Evolutionary conservation across 2,113 vertebrate species (phyloP).

Genomic region (Panthera uncia): DNA sequence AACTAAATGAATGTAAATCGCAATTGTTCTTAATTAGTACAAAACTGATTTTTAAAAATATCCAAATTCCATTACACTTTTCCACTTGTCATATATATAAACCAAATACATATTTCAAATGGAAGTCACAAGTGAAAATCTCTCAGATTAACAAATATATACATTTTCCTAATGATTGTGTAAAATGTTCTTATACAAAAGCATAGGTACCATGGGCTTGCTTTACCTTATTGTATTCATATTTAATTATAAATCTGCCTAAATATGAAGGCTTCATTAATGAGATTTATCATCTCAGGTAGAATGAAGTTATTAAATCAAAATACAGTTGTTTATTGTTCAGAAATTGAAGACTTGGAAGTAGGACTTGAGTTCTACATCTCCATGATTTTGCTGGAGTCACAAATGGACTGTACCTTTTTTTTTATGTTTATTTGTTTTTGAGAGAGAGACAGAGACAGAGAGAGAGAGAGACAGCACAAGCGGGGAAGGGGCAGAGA

Average conservation of each 20-base stretch:
- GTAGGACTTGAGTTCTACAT: not conserved
- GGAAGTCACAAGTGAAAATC: not conserved
- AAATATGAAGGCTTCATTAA: constrained; percentile 8
- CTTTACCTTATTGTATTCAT: not conserved
- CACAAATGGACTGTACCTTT: not conserved
- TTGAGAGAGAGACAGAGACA: too few relatives aligned
- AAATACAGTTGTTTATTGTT: not conserved
- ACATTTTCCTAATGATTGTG: not conserved
- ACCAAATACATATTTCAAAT: constrained; percentile 11
- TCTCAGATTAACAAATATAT: not conserved
- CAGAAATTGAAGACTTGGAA: not conserved
- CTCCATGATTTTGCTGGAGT: not conserved
- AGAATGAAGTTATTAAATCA: not conserved
- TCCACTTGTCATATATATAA: not conserved
- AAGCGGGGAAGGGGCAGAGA: too few relatives aligned
- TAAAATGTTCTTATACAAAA: not conserved
- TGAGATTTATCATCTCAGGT: not conserved
- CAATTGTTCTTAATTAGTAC: not conserved
- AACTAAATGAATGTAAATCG: not conserved
- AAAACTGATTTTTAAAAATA: not conserved
- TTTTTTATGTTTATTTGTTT: not conserved
- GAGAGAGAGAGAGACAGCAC: too few relatives aligned
- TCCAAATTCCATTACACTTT: constrained; percentile 15
- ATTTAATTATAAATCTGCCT: not conserved
- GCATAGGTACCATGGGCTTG: not conserved